Evolutionary conservation across 2,888 invertebrate genomes (phyloP).

Genomic region (Nasonia oneida): DNA sequence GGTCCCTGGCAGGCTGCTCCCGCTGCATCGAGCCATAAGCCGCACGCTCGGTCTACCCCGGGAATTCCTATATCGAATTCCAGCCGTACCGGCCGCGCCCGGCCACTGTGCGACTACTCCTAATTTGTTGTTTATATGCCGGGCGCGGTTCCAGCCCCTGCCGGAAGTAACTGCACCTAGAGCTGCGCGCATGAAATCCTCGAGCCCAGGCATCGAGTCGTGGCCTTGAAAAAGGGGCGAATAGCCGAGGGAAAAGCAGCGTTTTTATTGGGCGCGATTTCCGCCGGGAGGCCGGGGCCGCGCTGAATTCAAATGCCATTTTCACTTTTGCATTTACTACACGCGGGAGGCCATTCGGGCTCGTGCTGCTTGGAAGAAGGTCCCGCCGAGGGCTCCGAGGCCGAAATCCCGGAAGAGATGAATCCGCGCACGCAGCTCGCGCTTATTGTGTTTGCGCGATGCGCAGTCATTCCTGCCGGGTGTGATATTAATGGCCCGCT

Average conservation of each 20-base stretch:
- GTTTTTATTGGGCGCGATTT: too few relatives aligned
- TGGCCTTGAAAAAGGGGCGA: too few relatives aligned
- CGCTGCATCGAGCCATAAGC: slow-evolving; percentile 39
- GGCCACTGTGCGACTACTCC: neutral
- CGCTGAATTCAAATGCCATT: too few relatives aligned
- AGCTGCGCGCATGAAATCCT: slow-evolving; percentile 17
- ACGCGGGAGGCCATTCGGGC: too few relatives aligned
- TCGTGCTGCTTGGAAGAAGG: too few relatives aligned
- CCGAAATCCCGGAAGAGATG: too few relatives aligned
- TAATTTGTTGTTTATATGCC: slow-evolving; percentile 57
- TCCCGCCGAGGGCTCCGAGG: too few relatives aligned
- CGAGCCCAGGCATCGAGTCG: too few relatives aligned
- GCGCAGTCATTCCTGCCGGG: slow-evolving; percentile 58
- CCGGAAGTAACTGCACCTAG: neutral
- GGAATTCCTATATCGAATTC: slow-evolving; percentile 54
- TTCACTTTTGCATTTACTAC: too few relatives aligned
- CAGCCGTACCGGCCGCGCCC: neutral
- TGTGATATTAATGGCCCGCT: slow-evolving; percentile 58
- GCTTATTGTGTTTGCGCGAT: slow-evolving; percentile 61
- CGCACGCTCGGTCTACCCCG: slow-evolving; percentile 26
- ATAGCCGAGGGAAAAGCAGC: too few relatives aligned
- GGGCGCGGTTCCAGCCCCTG: neutral
- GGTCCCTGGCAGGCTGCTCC: neutral
- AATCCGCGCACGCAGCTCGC: too few relatives aligned
- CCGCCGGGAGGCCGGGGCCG: too few relatives aligned